Conservation (phyloP, 2,888 invertebrate genomes). For the Cataglyphis rosenhaueri region DNA sequence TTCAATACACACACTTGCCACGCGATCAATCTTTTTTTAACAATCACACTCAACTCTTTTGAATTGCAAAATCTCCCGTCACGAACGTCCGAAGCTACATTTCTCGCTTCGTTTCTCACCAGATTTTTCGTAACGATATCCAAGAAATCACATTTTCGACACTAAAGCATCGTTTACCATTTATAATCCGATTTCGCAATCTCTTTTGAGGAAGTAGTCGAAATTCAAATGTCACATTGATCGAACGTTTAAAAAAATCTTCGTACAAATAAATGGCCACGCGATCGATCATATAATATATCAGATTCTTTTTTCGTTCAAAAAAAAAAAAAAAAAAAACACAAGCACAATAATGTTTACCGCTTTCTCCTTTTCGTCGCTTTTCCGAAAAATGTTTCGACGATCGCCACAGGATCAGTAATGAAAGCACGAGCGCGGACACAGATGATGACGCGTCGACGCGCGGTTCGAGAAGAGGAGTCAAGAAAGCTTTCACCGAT, state of each 20-base stretch:
- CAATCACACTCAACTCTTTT: constrained; percentile 4
- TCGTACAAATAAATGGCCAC: background rate
- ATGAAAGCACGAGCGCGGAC: background rate
- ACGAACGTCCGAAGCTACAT: constrained; percentile 1
- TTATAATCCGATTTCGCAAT: background rate
- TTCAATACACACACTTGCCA: constrained; percentile 22
- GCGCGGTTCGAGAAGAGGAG: constrained; percentile 1
- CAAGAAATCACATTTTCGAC: background rate
- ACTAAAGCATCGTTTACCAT: background rate
- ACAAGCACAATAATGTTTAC: background rate
- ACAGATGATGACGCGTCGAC: constrained; percentile 22
- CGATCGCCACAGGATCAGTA: background rate
- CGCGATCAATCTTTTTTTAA: constrained; percentile 1
- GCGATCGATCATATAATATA: background rate
- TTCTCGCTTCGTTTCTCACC: background rate
- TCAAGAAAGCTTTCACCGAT: constrained; percentile 22
- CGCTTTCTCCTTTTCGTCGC: background rate
- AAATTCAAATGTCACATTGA: background rate
- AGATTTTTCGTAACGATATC: constrained; percentile 13
- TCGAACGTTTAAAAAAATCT: background rate
- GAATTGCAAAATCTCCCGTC: background rate
- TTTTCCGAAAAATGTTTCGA: background rate
- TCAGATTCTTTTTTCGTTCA: background rate
- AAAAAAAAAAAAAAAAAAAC: background rate
- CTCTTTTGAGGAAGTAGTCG: background rate